Evolutionary conservation across 2,888 invertebrate genomes (phyloP), one percentile per base, ranked within the genome.

Genomic region (Pristionchus entomophagus): DNA sequence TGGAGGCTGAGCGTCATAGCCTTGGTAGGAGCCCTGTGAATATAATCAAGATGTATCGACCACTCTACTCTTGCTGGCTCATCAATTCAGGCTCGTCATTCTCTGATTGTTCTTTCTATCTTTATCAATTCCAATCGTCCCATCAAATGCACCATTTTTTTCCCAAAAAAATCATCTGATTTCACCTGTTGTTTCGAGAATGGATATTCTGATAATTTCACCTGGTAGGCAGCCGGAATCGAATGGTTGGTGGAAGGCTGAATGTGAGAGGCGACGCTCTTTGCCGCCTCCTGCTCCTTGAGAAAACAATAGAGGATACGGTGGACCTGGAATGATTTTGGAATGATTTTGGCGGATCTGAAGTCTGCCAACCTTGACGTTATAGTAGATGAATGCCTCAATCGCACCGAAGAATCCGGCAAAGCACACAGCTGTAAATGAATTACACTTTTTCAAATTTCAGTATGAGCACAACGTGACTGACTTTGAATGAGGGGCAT

Each of bases 21-120:
- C 69, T 69, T 69, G 69, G 69, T 69, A 69, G 69, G 69, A 38
- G 38, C 69, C 69, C 69, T 69, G 69, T 38, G 38, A 22, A n/a
- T n/a, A n/a, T n/a, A n/a, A n/a, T n/a, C n/a, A n/a, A n/a, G n/a
- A n/a, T n/a, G n/a, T n/a, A n/a, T n/a, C n/a, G n/a, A n/a, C n/a
- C n/a, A n/a, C n/a, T n/a, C n/a, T n/a, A n/a, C n/a, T n/a, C n/a
- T n/a, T n/a, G n/a, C n/a, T n/a, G n/a, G n/a, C n/a, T n/a, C n/a
- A n/a, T n/a, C n/a, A n/a, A n/a, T n/a, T n/a, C n/a, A n/a, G n/a
- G n/a, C n/a, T n/a, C n/a, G n/a, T n/a, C n/a, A n/a, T n/a, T n/a
- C n/a, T n/a, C n/a, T n/a, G n/a, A n/a, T n/a, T n/a, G n/a, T n/a
- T n/a, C n/a, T n/a, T n/a, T n/a, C n/a, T n/a, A n/a, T n/a, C n/a